Evolutionary conservation across 2,888 invertebrate species (phyloP).

Genomic region (Rhingia rostrata): DNA sequence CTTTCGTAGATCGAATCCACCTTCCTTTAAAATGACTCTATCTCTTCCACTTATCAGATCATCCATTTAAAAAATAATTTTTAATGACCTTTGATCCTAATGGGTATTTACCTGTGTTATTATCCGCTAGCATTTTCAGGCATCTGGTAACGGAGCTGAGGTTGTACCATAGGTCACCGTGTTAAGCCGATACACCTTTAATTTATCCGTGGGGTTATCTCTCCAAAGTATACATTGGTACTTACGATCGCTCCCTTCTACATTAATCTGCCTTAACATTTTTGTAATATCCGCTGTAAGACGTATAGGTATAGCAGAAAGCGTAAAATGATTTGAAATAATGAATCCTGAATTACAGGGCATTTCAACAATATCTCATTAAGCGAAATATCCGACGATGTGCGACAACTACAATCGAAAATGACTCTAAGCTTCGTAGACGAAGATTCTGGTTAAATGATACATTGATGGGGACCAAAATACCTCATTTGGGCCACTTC

Average conservation of each 20-base stretch:
- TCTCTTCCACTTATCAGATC: not conserved
- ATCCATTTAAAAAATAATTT: too few relatives aligned
- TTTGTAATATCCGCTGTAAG: too few relatives aligned
- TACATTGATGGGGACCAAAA: not conserved
- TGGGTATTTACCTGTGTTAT: too few relatives aligned
- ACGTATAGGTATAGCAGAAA: conserved; percentile 9
- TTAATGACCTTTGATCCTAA: too few relatives aligned
- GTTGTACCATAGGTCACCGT: too few relatives aligned
- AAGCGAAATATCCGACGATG: conserved; percentile 60
- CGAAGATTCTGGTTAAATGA: conserved; percentile 15
- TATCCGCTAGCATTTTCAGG: too few relatives aligned
- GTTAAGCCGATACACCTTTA: too few relatives aligned
- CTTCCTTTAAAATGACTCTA: not conserved
- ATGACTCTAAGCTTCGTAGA: conserved; percentile 41
- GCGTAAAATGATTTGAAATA: conserved; percentile 53
- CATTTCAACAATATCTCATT: conserved; percentile 75
- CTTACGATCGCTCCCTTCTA: too few relatives aligned
- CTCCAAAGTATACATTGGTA: too few relatives aligned
- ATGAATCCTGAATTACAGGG: conserved; percentile 70
- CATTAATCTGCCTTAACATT: too few relatives aligned
- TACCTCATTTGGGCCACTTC: not conserved
- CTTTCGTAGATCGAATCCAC: not conserved
- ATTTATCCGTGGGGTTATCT: too few relatives aligned
- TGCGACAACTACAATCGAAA: conserved; percentile 48
- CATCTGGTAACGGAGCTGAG: too few relatives aligned